Percentiles rank a stretch among this genome's conserved stretches.
phyloP scores from a whole-genome alignment of 2,113 vertebrate species.

The Apus apus region DNA sequence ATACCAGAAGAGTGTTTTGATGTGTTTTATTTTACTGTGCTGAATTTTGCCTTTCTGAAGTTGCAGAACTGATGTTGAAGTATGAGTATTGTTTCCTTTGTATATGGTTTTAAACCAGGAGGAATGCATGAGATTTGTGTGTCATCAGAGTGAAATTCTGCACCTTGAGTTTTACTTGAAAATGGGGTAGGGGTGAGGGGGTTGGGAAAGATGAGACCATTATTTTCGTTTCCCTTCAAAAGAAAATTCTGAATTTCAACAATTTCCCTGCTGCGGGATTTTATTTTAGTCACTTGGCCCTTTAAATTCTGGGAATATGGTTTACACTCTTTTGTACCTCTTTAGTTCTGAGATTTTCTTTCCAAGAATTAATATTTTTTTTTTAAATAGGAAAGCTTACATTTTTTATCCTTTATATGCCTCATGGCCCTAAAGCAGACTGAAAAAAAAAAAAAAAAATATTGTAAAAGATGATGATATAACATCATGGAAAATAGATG shows the following conservation, averaged over 20 bases:
- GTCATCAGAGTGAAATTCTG: background rate
- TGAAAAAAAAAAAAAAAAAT: background rate
- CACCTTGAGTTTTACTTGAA: background rate
- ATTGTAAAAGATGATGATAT: background rate
- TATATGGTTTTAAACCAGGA: background rate
- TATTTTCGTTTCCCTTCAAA: background rate
- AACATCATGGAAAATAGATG: background rate
- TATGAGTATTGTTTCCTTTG: background rate
- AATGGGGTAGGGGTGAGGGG: no score
- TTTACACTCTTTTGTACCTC: background rate
- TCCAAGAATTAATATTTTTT: background rate
- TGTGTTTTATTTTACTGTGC: background rate
- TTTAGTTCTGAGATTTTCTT: background rate
- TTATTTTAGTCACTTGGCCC: background rate
- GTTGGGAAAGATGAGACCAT: accelerated
- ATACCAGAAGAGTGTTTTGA: background rate
- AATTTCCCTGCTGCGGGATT: background rate
- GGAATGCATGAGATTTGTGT: background rate
- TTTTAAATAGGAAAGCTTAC: background rate
- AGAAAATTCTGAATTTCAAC: background rate
- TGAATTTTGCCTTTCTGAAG: background rate
- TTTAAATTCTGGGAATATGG: background rate
- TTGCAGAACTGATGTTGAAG: background rate
- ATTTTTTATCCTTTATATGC: background rate
- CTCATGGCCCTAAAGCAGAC: background rate